Evolutionary conservation across 2,888 invertebrate genomes (phyloP).

Genomic region (Urechis unicinctus): DNA sequence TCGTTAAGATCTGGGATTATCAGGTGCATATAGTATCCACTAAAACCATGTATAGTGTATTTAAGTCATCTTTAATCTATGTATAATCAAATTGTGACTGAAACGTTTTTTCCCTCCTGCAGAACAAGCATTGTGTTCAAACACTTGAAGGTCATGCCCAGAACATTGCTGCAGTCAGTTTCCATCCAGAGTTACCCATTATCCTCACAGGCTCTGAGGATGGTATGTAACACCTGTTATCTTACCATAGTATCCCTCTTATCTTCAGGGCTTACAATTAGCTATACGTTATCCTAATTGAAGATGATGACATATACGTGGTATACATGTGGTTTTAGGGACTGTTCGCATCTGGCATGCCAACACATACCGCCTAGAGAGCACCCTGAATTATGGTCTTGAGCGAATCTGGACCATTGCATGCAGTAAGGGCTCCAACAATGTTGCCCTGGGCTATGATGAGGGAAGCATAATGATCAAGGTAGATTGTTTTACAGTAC

Average conservation of each 20-base stretch:
- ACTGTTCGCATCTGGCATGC: constrained; percentile 98
- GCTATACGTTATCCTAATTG: not conserved
- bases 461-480: constrained; percentile 94
- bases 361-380: constrained; percentile 92
- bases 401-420: constrained; percentile 97
- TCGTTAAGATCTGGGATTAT: constrained; percentile 99
- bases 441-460: constrained; percentile 94
- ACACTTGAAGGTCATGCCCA: constrained; percentile 95
- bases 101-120: constrained; percentile 39
- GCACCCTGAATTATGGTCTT: constrained; percentile 93
- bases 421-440: constrained; percentile 87
- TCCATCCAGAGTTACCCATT: constrained; percentile 96
- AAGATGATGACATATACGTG: not conserved
- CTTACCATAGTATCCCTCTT: not conserved
- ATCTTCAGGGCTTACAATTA: not conserved
- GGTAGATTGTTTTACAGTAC: constrained; percentile 48
- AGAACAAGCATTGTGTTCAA: constrained; percentile 98
- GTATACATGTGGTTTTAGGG: constrained; percentile 53
- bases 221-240: constrained; percentile 37
- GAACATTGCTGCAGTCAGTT: constrained; percentile 82
- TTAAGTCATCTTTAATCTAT: not conserved
- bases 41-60: not conserved
- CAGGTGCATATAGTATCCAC: constrained; percentile 40
- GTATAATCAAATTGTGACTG: not conserved
- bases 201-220: constrained; percentile 96